Conservation (phyloP, 2,888 invertebrate species). For the Adineta ricciae region DNA sequence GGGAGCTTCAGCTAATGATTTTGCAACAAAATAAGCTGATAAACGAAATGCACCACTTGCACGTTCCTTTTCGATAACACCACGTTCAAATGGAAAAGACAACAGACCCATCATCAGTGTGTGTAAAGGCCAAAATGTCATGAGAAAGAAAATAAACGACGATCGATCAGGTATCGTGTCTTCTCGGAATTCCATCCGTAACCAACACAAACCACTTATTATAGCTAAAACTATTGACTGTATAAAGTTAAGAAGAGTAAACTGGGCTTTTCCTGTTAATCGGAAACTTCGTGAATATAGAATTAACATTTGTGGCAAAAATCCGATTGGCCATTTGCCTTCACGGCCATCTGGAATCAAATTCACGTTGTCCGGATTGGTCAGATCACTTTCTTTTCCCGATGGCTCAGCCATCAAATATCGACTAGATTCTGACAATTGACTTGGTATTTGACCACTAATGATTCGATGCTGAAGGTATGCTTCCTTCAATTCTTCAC, state of each 20-base stretch:
- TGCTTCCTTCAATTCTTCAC: not conserved
- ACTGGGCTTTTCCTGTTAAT: not conserved
- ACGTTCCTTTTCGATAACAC: slow-evolving; percentile 69
- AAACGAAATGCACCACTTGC: slow-evolving; percentile 67
- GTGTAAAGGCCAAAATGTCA: not conserved
- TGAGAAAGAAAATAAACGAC: not conserved
- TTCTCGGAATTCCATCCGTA: not conserved
- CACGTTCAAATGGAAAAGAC: slow-evolving; percentile 54
- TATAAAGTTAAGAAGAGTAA: not conserved
- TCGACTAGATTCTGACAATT: not conserved
- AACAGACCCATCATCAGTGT: not conserved
- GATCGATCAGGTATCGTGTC: not conserved
- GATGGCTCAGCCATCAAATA: not conserved
- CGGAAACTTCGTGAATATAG: not conserved
- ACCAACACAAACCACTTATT: not conserved
- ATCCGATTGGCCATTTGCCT: not conserved
- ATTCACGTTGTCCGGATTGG: not conserved
- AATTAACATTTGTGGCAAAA: not conserved
- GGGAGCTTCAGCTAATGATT: slow-evolving; percentile 70
- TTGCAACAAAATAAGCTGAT: slow-evolving; percentile 69
- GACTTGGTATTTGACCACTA: not conserved
- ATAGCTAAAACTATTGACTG: not conserved
- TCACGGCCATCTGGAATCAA: not conserved
- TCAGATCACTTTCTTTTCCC: not conserved
- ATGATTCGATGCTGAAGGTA: not conserved